Evolutionary conservation across 2,888 invertebrate species (phyloP).

Genomic region (Sarcophaga carnaria): DNA sequence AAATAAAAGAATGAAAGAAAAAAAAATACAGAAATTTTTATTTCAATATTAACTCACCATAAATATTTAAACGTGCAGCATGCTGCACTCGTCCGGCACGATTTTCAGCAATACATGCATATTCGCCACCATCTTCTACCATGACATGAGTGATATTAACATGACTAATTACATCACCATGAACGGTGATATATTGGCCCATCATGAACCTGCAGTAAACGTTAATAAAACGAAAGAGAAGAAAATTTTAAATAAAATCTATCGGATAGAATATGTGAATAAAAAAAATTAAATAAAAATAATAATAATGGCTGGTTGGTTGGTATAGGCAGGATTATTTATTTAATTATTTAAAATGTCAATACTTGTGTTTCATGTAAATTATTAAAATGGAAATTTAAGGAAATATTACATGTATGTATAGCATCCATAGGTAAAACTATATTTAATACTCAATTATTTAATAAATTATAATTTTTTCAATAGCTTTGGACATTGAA

Average conservation of each 20-base stretch:
- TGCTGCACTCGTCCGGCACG: constrained; percentile 88
- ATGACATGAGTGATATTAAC: constrained; percentile 91
- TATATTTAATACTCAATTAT: no score
- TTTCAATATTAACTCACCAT: constrained; percentile 84
- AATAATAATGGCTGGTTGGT: background rate
- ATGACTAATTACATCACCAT: constrained; percentile 92
- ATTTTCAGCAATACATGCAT: constrained; percentile 89
- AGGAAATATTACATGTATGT: no score
- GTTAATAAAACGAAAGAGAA: background rate
- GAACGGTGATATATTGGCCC: constrained; percentile 89
- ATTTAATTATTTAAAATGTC: no score
- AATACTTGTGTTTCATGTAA: no score
- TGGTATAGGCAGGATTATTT: no score
- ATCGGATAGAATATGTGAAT: background rate
- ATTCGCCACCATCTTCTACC: constrained; percentile 91
- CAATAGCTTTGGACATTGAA: no score
- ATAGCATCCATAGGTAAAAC: no score
- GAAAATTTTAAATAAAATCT: constrained; percentile 13
- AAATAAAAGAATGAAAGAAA: constrained; percentile 39
- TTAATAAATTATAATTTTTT: no score
- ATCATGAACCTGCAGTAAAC: constrained; percentile 85
- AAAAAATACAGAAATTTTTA: constrained; percentile 39
- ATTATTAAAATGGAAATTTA: no score
- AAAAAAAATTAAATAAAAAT: background rate
- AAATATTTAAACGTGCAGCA: constrained; percentile 90